Evolutionary conservation across 2,888 invertebrate species (phyloP), one percentile per base, ranked within the genome.

Genomic region (Silvanus unidentatus): DNA sequence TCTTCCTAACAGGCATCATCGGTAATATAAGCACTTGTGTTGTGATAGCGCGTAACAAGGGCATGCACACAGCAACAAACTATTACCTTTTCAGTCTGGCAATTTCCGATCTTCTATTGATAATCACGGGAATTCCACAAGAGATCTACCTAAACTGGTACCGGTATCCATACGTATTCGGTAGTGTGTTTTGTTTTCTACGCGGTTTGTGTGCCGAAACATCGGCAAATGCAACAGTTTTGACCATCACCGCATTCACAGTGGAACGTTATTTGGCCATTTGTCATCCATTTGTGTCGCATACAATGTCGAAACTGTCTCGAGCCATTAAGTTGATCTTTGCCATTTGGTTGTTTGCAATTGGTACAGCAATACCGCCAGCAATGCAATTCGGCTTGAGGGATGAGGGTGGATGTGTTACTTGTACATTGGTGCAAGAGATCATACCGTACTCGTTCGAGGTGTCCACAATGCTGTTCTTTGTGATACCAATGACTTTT

Each of bases 261-360:
- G 76, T 80, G 11, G 85, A 86, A 63, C 71, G 85, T 38, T 86
- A 84, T 68, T 70, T 84, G 5, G 84, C 84, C 0, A 84, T 85
- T 37, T 84, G 84, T 56, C 81, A 82, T 59, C 84, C 84, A 0
- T 79, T 85, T 59, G 66, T 78, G 14, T 75, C 81, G 1, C 92
- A 93, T 65, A 88, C 88, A 48, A 86, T 91, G 82, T 91, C 92
- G 2, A 90, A 90, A 62, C 73, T 94, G 32, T 85, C 89, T 11
- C 77, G 95, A 22, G 93, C 90, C 8, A 77, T 88, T 44, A 86
- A 86, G 64, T 82, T 89, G 58, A 88, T 95, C 32, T 68, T 89
- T 14, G 72, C 81, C 34, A 81, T 94, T 50, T 96, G 95, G 95
- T 64, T 88, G 41, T 72, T 83, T 1, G 85, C 92, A 0, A 70